A percentile compares a stretch with the other conserved stretches of the same genome.
Conservation (phyloP, 2,888 invertebrate genomes). For the Platerodrilus igneus region DNA sequence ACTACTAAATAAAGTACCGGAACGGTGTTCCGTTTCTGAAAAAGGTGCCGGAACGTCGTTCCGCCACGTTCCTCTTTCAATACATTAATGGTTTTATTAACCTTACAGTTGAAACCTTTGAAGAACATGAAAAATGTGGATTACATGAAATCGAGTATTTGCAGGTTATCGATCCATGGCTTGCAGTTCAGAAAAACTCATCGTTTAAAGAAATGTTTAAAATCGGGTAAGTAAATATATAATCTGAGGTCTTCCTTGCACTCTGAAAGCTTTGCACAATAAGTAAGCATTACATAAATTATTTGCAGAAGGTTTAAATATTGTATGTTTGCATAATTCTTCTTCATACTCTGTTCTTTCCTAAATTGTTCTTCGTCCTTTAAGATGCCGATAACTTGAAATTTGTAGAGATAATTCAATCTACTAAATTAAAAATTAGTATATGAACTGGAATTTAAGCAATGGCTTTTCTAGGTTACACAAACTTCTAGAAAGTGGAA, state of each 20-base stretch:
- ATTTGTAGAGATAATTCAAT: too few relatives aligned
- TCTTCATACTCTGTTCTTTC: too few relatives aligned
- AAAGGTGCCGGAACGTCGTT: too few relatives aligned
- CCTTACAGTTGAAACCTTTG: conserved; percentile 60
- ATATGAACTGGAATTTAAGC: too few relatives aligned
- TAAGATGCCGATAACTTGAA: too few relatives aligned
- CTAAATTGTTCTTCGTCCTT: too few relatives aligned
- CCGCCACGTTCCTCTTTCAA: background rate
- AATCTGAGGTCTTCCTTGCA: too few relatives aligned
- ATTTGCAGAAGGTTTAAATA: background rate
- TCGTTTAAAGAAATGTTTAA: conserved; percentile 60
- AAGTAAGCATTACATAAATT: too few relatives aligned
- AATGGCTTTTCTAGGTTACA: conserved; percentile 50
- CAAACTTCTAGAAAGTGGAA: conserved; percentile 56
- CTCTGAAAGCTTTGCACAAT: too few relatives aligned
- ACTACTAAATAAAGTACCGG: too few relatives aligned
- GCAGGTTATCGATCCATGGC: conserved; percentile 61
- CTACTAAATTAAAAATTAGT: too few relatives aligned
- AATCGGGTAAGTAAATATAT: conserved; percentile 51
- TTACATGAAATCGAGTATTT: conserved; percentile 59
- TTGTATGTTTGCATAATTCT: background rate
- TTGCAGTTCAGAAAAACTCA: conserved; percentile 59
- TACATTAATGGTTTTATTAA: conserved; percentile 53
- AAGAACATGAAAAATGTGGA: conserved; percentile 69
- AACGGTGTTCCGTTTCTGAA: too few relatives aligned